phyloP scores from a whole-genome alignment of 2,797 vertebrate species.

The Pagetopsis macropterus region DNA sequence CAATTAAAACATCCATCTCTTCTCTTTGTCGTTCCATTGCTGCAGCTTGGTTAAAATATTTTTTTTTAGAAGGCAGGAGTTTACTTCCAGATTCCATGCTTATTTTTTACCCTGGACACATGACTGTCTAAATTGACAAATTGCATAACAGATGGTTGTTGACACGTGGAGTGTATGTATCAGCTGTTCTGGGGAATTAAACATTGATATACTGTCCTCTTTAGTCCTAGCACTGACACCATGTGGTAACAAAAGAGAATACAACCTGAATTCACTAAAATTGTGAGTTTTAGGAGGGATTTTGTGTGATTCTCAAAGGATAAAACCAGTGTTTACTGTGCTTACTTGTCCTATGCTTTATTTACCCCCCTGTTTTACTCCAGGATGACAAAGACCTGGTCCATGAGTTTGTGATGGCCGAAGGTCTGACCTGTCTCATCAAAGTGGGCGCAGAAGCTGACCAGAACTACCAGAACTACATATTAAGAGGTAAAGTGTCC shows the following conservation, averaged over 20 bases:
- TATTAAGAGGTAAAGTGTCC: conserved; percentile 88
- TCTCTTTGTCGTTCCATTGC: not conserved
- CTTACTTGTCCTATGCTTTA: rapidly evolving
- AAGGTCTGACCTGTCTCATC: conserved; percentile 95
- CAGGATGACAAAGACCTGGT: conserved; percentile 98
- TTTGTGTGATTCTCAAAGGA: not conserved
- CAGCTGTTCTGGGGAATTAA: not conserved
- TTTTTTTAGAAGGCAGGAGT: too few species aligned
- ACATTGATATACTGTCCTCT: conserved; percentile 4
- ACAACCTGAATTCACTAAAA: not conserved
- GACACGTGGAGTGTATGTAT: conserved; percentile 8
- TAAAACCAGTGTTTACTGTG: not conserved
- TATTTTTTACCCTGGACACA: not conserved
- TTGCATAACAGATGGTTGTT: not conserved
- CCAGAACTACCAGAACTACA: conserved; percentile 99
- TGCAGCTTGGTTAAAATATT: not conserved
- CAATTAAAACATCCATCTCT: not conserved
- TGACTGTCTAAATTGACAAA: conserved; percentile 8
- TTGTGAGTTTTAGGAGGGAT: rapidly evolving
- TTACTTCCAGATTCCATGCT: not conserved
- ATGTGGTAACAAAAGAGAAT: conserved; percentile 40
- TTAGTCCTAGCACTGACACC: conserved; percentile 54
- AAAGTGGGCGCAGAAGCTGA: conserved; percentile 95
- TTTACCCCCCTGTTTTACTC: conserved; percentile 11
- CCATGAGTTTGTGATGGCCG: conserved; percentile 95